These are phyloP conservation scores for Bombylius discolor DNA, from an alignment of 2,888 invertebrate species.

Conservation along the genomic window DNA sequence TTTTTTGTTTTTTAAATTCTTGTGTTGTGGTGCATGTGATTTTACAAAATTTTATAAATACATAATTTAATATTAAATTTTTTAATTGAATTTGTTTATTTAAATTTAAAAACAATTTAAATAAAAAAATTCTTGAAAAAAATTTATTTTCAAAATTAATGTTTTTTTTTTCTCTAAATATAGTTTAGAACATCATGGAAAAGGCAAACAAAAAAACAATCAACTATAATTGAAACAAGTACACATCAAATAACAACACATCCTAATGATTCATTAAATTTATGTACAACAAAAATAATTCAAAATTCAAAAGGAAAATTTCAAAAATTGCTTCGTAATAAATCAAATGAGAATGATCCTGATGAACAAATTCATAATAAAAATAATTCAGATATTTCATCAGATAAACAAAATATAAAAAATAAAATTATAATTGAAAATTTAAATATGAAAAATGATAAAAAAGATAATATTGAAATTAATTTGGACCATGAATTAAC, in stretches of 20 bases:
- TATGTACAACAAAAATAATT: conserved; percentile 7
- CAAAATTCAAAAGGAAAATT: conserved; percentile 5
- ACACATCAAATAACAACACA: conserved; percentile 7
- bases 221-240: conserved; percentile 8
- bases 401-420: neutral
- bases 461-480: neutral
- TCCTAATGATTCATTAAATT: neutral
- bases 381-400: too few relatives aligned
- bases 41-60: too few relatives aligned
- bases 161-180: too few relatives aligned
- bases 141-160: too few relatives aligned
- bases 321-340: neutral
- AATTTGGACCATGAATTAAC: conserved; percentile 7
- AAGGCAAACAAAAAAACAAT: conserved; percentile 6
- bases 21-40: too few relatives aligned
- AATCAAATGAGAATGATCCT: neutral
- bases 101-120: too few relatives aligned
- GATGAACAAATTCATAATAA: neutral
- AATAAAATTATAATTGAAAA: neutral
- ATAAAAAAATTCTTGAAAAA: too few relatives aligned
- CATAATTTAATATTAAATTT: too few relatives aligned
- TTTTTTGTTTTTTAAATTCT: too few relatives aligned
- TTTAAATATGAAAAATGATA: neutral
- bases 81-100: too few relatives aligned
- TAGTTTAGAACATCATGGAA: conserved; percentile 14